Evolutionary conservation across 2,113 vertebrate species (phyloP), one percentile per base, ranked within the genome.

Genomic region (Apteryx mantelli): DNA sequence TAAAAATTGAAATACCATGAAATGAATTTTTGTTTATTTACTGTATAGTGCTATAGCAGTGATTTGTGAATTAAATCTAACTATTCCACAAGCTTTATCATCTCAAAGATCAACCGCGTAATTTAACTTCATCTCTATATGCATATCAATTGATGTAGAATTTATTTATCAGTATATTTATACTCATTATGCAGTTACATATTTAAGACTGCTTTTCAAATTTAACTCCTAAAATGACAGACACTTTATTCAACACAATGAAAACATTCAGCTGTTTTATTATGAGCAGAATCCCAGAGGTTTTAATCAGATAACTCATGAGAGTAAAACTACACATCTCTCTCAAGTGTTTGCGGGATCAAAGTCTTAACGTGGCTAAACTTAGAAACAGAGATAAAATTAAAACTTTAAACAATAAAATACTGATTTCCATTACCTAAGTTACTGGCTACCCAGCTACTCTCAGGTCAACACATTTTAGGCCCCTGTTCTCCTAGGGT

Each of bases 1-100:
- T 96, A 96, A 97, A 97, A 88, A 91, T 46, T 95, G 79, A 89
- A 96, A 96, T 94, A 91, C 91, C 91, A 89, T 97, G 66, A 97
- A 97, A 97, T 97, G 13, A 92, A 58, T 92, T 94, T 96, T 95
- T 97, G 58, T 95, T 94, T 94, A 91, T 96, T 95, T 93, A 77
- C 76, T 86, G n/a, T 55, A 69, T 26, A 69, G 7, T 74, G 50
- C n/a, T 80, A 46, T 28, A 88, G 38, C 22, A 95, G 52, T 79
- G 30, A 76, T 75, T 92, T 91, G 56, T 95, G 94, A 89, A 82
- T 68, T 80, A 53, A 86, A 75, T 58, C 63, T 56, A 79, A 66
- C n/a, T 87, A 92, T 91, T 79, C 26, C 38, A 81, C 28, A 86
- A 84, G 28, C 70, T 89, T 89, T 71, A 82, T 28, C 44, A 64